Evolutionary conservation across 2,113 vertebrate species (phyloP), one percentile per base, ranked within the genome.

Genomic region (Bagarius yarrelli): DNA sequence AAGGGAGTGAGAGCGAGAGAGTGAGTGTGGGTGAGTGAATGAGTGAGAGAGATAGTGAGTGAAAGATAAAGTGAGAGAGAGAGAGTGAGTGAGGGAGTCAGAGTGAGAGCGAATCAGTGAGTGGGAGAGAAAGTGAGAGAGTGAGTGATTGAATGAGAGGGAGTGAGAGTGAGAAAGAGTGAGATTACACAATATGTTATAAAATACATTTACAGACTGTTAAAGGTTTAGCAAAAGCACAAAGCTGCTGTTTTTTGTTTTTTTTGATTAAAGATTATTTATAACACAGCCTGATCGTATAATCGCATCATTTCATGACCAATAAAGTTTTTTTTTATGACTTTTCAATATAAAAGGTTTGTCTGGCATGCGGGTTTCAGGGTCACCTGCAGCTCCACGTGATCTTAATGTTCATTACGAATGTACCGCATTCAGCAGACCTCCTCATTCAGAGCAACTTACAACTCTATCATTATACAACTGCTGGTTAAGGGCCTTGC

Each of bases 211-310:
- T 87, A 59, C 76, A 59, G 76, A 87, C 66, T 86, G 75, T 88
- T 75, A 87, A 71, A 83, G 82, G 84, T 85, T 90, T 88, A 74
- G 82, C 0, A 85, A 47, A 89, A 90, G 86, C 86, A 91, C 87
- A 86, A 83, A 83, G 67, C 87, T 88, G 85, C 85, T 87, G 86
- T 40, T 66, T 73, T 27, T 80, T 86, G 84, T 47, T 80, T 87
- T 87, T 88, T 87, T 88, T 88, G 84, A 90, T 89, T 89, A 89
- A 93, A 93, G 82, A 63, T 73, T 86, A 86, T 87, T 87, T 87
- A 83, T 84, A 81, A 88, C 85, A 83, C 72, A 84, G 9, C 30
- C 13, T 27, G 56, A 53, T 71, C 21, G 34, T 77, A 30, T 23
- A 0, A 44, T 16, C 14, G n/a, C 18, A 15, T 57, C 34, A 57